Base-by-base conservation (phyloP, 2,797 vertebrate genomes). In the Euthynnus affinis region DNA sequence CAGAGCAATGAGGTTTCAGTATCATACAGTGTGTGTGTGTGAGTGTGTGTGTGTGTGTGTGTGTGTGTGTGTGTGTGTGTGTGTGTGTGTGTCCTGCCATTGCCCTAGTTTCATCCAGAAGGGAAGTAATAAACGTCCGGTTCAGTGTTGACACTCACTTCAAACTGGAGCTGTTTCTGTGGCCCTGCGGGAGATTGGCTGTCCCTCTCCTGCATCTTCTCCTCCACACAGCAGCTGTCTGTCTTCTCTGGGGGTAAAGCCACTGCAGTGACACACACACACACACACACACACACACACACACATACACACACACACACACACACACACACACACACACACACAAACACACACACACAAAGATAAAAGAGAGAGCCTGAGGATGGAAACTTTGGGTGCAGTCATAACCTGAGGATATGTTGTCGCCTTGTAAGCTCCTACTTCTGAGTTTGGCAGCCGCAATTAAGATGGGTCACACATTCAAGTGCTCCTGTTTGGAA, bases 81-180 rank as follows among this genome's bases (percentile, higher is more conserved):
- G 18, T 71, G 57, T 70, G 53, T 63, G 57, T 72, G 55, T 66
- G 76, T 69, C 58, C 46, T 80, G 60, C 71, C 81, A 61, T 51
- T 86, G 85, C 70, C 86, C 87, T 55, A 82, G 84, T 87, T 91
- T 88, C 77, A 82, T 85, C 83, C 84, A 67, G 69, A 78, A 71
- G 83, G 87, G 70, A 75, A 57, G 83, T 85, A 78, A 87, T 91
- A 89, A 90, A 85, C 22, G 78, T 79, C 84, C 86, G 60, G 61
- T 80, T 91, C 60, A 32, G 58, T 75, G 71, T 84, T 83, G 85
- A 88, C 91, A 93, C 96, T 96, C 91, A 99, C 98, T 94, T 99
- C 98, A 95, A 99, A 99, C 93, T 99, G 98, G 85, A 99, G 96
- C 87, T 97, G 97, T 91, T 99, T 99, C 94, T 97, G 97, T 77